A percentile compares a stretch with the other conserved stretches of the same genome.
phyloP scores from a whole-genome alignment of 2,113 vertebrate genomes.

The Coptodon rendalli region DNA sequence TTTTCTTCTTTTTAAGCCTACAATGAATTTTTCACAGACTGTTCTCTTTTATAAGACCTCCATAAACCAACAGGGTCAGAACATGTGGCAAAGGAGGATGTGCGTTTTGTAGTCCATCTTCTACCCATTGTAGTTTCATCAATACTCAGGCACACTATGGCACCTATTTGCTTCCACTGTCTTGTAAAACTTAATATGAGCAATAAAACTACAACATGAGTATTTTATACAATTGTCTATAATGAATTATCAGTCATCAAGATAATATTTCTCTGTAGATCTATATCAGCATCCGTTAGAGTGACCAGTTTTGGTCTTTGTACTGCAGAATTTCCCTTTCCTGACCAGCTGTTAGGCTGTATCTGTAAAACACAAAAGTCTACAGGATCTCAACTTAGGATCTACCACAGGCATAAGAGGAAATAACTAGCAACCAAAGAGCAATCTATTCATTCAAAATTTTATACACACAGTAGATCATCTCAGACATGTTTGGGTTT shows the following conservation, averaged over 20 bases:
- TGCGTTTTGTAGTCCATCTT: background rate
- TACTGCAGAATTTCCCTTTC: background rate
- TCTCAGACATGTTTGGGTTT: background rate
- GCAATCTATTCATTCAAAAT: background rate
- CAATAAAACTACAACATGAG: background rate
- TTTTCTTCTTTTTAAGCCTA: background rate
- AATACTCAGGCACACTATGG: background rate
- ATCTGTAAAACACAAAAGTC: background rate
- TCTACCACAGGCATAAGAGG: background rate
- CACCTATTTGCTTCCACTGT: background rate
- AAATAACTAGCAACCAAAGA: background rate
- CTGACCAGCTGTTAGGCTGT: background rate
- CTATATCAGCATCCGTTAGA: background rate
- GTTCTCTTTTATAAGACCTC: background rate
- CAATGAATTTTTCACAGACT: background rate
- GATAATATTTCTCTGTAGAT: background rate
- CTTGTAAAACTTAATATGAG: background rate
- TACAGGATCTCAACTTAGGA: background rate
- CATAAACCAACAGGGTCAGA: background rate
- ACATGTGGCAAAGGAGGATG: background rate
- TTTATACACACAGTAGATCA: background rate
- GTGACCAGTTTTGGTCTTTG: background rate
- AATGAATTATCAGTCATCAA: background rate
- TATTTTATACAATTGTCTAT: background rate
- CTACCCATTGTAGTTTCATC: background rate